Evolutionary conservation across 1,140 invertebrate genomes (phyloP).

Genomic region (Druon quercuslanigerum): DNA sequence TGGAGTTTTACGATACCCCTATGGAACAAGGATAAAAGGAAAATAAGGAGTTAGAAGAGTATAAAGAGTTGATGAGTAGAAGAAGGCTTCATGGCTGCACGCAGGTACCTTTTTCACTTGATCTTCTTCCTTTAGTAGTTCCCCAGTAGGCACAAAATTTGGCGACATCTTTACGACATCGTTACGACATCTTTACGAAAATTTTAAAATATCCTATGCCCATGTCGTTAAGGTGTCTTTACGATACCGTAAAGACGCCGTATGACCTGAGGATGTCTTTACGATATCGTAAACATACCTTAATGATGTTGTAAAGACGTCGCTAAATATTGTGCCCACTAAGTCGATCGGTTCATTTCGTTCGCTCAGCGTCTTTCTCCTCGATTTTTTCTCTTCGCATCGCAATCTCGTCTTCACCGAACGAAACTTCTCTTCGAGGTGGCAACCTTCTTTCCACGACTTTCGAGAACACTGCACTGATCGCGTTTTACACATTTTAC

Average conservation of each 20-base stretch:
- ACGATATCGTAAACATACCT: too few relatives aligned
- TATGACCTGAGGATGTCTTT: too few relatives aligned
- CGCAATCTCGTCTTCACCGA: constrained; percentile 15
- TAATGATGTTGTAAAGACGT: too few relatives aligned
- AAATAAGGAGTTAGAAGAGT: not conserved
- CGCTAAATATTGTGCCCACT: too few relatives aligned
- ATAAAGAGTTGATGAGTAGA: constrained; percentile 57
- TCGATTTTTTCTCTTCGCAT: constrained; percentile 1
- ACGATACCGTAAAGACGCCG: too few relatives aligned
- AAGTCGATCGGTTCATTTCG: constrained; percentile 33
- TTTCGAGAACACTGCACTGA: not conserved
- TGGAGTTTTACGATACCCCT: not conserved
- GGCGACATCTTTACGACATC: too few relatives aligned
- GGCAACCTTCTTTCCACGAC: constrained; percentile 7
- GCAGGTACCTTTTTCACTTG: constrained; percentile 37
- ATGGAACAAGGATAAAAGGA: not conserved
- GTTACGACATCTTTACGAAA: too few relatives aligned
- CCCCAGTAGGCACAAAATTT: too few relatives aligned
- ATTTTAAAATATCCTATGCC: too few relatives aligned
- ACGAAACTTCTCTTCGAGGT: not conserved
- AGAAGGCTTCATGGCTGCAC: constrained; percentile 57
- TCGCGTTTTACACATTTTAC: too few relatives aligned
- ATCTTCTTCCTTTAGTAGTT: constrained; percentile 49
- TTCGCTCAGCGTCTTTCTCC: constrained; percentile 50
- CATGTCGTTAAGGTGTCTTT: too few relatives aligned